Base-by-base conservation (phyloP, 92 coral and sea anemone genomes). In the Epizoanthus rinbou region DNA sequence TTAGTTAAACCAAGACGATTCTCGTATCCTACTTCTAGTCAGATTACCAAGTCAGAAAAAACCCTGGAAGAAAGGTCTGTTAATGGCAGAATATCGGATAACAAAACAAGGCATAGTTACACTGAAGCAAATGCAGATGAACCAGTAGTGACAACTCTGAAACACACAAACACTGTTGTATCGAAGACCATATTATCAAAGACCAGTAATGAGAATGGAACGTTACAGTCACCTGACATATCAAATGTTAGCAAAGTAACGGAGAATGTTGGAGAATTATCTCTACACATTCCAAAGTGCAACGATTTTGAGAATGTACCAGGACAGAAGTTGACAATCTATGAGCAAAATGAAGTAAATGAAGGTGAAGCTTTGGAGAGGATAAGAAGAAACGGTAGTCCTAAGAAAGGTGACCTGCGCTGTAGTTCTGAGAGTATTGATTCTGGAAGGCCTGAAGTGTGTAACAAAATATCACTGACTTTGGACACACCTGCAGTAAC, bases 1-100 rank as follows among this genome's bases (percentile, higher is more conserved):
- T 90, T 92, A 16, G 59, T 60, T 11, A 76, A 81, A 75, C 35
- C 78, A 17, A 93, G 89, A 22, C 82, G 89, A 50, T 90, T 93
- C 64, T 88, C 86, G 4, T 84, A 90, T 73, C 90, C 97, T 25
- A 74, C 73, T 3, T 43, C 86, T 18, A 84, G 82, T 53, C 86
- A 69, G 56, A 69, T 80, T 16, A 17, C 60, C 17, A 74, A 81
- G 22, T 19, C 57, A 25, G 64, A 67, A 43, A 70, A 72, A 57
- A 17, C 17, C 5, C 52, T 39, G 18, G 3, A 10, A 73, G 59
- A 67, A 67, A 67, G 33, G 2, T 4, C 72, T 33, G 17, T 4
- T 31, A 41, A 19, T 39, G 71, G 39, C 24, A 17, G 21, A 60
- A 43, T 60, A 78, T 62, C 82, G 24, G 71, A 78, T 23, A 45